These are phyloP conservation scores for Odontesthes bonariensis DNA, from an alignment of 2,113 vertebrate species.

Conservation along the genomic window DNA sequence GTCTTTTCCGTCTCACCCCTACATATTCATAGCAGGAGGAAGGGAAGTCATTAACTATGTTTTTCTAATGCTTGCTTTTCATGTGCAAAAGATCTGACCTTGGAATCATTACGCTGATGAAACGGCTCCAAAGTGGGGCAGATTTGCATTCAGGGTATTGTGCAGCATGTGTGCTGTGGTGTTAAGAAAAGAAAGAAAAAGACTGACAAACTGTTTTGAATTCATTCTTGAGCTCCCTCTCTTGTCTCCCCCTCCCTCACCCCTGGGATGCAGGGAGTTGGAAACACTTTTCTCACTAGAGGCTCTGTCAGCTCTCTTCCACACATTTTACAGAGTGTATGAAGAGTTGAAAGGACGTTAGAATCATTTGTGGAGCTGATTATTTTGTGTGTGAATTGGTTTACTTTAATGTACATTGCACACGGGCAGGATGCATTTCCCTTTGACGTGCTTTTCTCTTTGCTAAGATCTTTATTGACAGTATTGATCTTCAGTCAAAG, in stretches of 20 bases:
- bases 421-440: background rate
- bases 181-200: slow-evolving; percentile 41
- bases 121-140: slow-evolving; percentile 73
- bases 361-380: slow-evolving; percentile 26
- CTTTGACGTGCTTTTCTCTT: background rate
- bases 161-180: slow-evolving; percentile 29
- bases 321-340: slow-evolving; percentile 41
- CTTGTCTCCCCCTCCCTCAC: background rate
- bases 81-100: slow-evolving; percentile 80
- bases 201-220: slow-evolving; percentile 74
- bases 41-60: slow-evolving; percentile 63
- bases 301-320: slow-evolving; percentile 47
- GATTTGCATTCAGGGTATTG: slow-evolving; percentile 78
- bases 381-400: slow-evolving; percentile 5
- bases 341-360: slow-evolving; percentile 11
- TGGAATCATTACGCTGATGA: slow-evolving; percentile 80
- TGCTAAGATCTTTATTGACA: slow-evolving; percentile 3
- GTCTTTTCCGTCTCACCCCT: slow-evolving; percentile 18
- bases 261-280: slow-evolving; percentile 41
- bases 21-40: slow-evolving; percentile 60
- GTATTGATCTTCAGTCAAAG: slow-evolving; percentile 8
- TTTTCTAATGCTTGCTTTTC: slow-evolving; percentile 67
- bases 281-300: slow-evolving; percentile 26
- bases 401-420: background rate
- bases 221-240: slow-evolving; percentile 59